phyloP scores from a whole-genome alignment of 2,888 invertebrate genomes.

The Notodonta dromedarius region DNA sequence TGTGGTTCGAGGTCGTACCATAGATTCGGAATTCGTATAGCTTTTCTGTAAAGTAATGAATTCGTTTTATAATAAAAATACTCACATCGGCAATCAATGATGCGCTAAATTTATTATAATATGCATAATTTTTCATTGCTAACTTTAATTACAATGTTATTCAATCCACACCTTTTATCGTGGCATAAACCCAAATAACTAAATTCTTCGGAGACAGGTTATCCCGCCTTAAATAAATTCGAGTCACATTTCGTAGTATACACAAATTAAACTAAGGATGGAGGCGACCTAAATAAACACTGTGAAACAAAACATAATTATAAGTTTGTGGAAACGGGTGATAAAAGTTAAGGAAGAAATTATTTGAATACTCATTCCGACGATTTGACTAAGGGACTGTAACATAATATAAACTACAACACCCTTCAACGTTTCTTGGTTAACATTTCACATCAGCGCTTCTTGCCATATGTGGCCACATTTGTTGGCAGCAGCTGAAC shows the following conservation, averaged over 20 bases:
- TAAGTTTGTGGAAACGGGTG: slow-evolving; percentile 22
- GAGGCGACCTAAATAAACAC: slow-evolving; percentile 46
- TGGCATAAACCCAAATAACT: slow-evolving; percentile 3
- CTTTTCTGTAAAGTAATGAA: slow-evolving; percentile 53
- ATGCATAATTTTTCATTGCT: background rate
- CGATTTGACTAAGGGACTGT: background rate
- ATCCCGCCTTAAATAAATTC: slow-evolving; percentile 16
- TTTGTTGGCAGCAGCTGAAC: too few relatives aligned
- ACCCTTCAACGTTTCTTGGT: background rate
- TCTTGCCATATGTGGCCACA: background rate
- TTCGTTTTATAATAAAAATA: slow-evolving; percentile 10
- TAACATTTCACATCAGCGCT: too few relatives aligned
- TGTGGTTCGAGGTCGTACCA: slow-evolving; percentile 50
- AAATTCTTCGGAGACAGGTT: slow-evolving; percentile 10
- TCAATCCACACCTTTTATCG: slow-evolving; percentile 2
- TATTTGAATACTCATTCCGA: background rate
- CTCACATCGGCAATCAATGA: background rate
- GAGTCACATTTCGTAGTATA: slow-evolving; percentile 17
- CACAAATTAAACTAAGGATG: slow-evolving; percentile 41
- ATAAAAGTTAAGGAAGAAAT: slow-evolving; percentile 10
- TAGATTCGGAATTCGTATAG: slow-evolving; percentile 53
- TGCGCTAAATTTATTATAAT: background rate
- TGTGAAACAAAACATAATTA: slow-evolving; percentile 28
- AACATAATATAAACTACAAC: background rate
- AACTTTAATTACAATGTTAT: background rate